These are phyloP conservation scores for Clarias fuscus DNA, from an alignment of 2,797 vertebrate genomes.

Conservation along the genomic window DNA sequence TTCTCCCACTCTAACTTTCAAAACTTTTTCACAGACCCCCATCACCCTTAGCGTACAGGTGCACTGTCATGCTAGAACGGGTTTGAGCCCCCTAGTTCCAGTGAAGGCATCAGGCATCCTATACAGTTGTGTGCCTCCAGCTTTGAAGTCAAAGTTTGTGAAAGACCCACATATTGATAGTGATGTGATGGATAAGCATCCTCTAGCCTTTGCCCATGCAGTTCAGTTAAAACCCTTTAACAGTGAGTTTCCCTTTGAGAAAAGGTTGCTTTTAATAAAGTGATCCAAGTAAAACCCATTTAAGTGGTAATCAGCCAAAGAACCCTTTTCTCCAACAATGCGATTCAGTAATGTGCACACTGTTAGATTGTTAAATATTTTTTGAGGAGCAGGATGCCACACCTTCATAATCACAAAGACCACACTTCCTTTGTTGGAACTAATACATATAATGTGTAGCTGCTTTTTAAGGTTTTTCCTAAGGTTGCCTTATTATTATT, in stretches of 20 bases:
- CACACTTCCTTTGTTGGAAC: neutral
- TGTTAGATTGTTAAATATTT: conserved; percentile 5
- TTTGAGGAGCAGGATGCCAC: conserved; percentile 15
- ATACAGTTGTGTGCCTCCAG: neutral
- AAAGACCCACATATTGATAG: neutral
- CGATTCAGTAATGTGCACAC: neutral
- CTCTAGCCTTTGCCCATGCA: neutral
- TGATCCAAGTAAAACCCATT: neutral
- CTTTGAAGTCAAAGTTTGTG: neutral
- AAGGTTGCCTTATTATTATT: no score
- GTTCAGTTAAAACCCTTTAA: neutral
- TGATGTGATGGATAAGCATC: neutral
- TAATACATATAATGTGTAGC: neutral
- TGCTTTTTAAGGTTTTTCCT: neutral
- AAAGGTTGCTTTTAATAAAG: neutral
- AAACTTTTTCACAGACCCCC: neutral
- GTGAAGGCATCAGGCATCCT: neutral
- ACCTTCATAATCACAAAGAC: neutral
- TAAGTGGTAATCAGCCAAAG: neutral
- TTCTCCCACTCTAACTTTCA: neutral
- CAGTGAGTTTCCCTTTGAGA: neutral
- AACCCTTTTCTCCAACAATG: neutral
- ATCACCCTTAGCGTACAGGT: neutral
- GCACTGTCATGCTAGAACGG: neutral
- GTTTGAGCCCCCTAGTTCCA: neutral